A percentile compares a stretch with the other conserved stretches of the same genome.
Evolutionary conservation across 2,113 vertebrate species (phyloP).

Genomic region (Fulmarus glacialis): DNA sequence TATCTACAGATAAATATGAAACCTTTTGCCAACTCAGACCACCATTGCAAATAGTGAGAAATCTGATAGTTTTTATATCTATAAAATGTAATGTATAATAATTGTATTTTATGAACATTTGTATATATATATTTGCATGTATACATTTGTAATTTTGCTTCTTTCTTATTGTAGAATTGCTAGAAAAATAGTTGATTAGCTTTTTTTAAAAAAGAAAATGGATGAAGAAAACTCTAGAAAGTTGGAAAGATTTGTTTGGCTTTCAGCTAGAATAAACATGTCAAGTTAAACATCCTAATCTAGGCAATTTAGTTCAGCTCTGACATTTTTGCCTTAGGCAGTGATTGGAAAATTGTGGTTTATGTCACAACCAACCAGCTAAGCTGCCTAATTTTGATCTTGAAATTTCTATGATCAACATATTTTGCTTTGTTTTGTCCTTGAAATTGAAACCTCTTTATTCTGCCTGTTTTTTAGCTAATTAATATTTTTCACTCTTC

Average conservation of each 20-base stretch:
- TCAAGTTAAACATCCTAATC: slow-evolving; percentile 34
- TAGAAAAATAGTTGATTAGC: background rate
- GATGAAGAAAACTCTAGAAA: background rate
- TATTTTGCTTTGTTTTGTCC: background rate
- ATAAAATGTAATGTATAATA: background rate
- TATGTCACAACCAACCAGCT: slow-evolving; percentile 18
- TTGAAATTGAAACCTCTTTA: background rate
- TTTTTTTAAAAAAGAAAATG: background rate
- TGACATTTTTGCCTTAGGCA: slow-evolving; percentile 37
- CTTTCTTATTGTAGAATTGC: background rate
- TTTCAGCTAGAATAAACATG: slow-evolving; percentile 29
- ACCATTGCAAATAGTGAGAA: background rate
- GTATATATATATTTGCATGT: background rate
- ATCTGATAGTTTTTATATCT: background rate
- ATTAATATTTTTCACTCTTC: slow-evolving; percentile 9
- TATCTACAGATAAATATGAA: background rate
- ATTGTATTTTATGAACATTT: background rate
- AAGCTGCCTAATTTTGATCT: slow-evolving; percentile 6
- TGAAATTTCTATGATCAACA: background rate
- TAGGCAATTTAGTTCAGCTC: slow-evolving; percentile 32
- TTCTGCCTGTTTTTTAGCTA: background rate
- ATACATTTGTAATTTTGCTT: background rate
- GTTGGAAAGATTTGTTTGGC: background rate
- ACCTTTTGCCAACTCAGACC: background rate
- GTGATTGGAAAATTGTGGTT: slow-evolving; percentile 51